Conservation (phyloP, 2,797 vertebrate genomes). For the Philypnodon macrostomus region DNA sequence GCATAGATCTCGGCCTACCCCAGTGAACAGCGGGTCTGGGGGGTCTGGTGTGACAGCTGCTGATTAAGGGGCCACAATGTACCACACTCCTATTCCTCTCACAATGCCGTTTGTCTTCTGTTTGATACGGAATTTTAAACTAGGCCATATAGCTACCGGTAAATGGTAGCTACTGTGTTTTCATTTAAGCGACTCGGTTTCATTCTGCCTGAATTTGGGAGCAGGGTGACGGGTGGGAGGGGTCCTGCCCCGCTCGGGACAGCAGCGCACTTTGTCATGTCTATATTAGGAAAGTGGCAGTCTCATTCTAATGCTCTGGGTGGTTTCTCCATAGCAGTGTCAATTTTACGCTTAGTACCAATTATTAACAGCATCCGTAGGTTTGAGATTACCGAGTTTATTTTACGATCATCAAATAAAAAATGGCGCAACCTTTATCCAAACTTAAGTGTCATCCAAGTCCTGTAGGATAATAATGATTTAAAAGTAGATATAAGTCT, state of each 20-base stretch:
- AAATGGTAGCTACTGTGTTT: conserved; percentile 14
- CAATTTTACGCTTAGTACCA: no score
- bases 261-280: conserved; percentile 71
- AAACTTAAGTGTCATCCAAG: no score
- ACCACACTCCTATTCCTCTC: background rate
- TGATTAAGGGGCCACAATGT: conserved; percentile 34
- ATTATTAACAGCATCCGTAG: conserved; percentile 24
- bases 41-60: conserved; percentile 33
- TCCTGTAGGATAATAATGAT: no score
- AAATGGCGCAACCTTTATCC: no score
- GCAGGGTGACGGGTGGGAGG: conserved; percentile 32
- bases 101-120: no score
- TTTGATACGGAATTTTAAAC: no score
- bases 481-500: no score
- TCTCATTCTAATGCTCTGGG: conserved; percentile 70
- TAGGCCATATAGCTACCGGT: no score
- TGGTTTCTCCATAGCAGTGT: conserved; percentile 40
- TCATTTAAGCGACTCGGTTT: conserved; percentile 21
- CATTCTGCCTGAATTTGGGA: conserved; percentile 55
- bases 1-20: conserved; percentile 6
- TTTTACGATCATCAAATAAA: no score
- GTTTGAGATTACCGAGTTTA: no score
- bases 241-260: conserved; percentile 43
- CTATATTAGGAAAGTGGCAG: conserved; percentile 83
- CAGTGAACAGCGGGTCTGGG: conserved; percentile 7